Percentiles rank a stretch among this genome's conserved stretches.
Conservation (phyloP, 2,888 invertebrate species). For the Nezara viridula region DNA sequence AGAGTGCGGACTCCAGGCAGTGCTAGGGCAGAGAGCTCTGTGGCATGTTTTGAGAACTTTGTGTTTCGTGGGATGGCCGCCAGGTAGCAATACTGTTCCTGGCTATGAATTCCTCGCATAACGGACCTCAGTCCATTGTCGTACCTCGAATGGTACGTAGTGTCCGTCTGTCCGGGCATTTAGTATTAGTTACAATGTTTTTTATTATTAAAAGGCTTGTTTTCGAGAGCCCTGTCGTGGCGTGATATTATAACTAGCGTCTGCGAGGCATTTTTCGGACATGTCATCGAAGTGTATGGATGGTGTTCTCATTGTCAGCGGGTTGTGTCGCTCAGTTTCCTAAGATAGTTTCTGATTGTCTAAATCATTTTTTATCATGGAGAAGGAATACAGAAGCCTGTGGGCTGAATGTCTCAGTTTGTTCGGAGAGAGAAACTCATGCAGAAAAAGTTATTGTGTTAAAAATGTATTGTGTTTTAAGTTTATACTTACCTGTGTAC, state of each 20-base stretch:
- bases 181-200: slow-evolving; percentile 30
- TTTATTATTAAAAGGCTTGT: neutral
- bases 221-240: neutral
- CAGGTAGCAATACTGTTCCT: slow-evolving; percentile 22
- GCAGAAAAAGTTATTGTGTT: slow-evolving; percentile 8
- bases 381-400: slow-evolving; percentile 9
- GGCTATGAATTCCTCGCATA: slow-evolving; percentile 46
- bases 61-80: neutral
- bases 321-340: neutral
- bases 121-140: slow-evolving; percentile 57
- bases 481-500: neutral
- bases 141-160: slow-evolving; percentile 43
- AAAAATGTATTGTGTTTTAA: slow-evolving; percentile 36
- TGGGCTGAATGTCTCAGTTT: slow-evolving; percentile 1
- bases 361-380: neutral
- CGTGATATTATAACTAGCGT: neutral
- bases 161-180: slow-evolving; percentile 47
- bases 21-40: neutral
- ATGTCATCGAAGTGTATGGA: slow-evolving; percentile 25
- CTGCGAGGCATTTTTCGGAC: neutral
- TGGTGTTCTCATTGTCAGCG: neutral
- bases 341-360: slow-evolving; percentile 2
- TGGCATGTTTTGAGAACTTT: neutral
- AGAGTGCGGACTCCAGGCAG: neutral
- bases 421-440: slow-evolving; percentile 29